These are phyloP conservation scores for Polymixis flavicincta DNA, from an alignment of 2,888 invertebrate genomes.

Conservation along the genomic window DNA sequence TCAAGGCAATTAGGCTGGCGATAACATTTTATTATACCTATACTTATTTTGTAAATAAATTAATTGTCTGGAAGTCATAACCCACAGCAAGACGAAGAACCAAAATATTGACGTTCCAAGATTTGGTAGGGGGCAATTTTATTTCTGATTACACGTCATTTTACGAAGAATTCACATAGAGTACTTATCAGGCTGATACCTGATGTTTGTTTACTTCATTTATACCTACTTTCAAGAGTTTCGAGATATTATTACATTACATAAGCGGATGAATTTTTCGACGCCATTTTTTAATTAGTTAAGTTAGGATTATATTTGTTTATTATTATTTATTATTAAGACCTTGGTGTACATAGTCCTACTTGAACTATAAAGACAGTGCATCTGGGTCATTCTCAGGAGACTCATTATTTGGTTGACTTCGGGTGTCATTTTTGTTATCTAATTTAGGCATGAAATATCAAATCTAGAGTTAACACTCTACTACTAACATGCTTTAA, in stretches of 20 bases:
- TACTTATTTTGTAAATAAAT: constrained; percentile 19
- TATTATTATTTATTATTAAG: too few species aligned
- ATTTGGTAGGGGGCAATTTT: constrained; percentile 30
- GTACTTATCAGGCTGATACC: constrained; percentile 24
- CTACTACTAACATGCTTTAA: too few species aligned
- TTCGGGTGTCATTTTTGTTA: too few species aligned
- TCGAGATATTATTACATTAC: background rate
- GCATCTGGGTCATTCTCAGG: too few species aligned
- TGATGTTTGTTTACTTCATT: constrained; percentile 46
- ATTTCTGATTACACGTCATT: constrained; percentile 30
- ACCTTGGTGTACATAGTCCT: too few species aligned
- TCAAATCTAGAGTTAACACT: too few species aligned
- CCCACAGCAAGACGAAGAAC: background rate
- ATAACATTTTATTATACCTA: background rate
- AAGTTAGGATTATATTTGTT: too few species aligned
- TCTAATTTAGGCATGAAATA: too few species aligned
- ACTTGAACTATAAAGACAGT: too few species aligned
- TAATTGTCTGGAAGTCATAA: constrained; percentile 3
- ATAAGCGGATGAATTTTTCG: too few species aligned
- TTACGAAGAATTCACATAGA: constrained; percentile 14
- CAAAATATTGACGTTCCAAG: constrained; percentile 40
- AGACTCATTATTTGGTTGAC: too few species aligned
- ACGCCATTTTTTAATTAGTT: too few species aligned
- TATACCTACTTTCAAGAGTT: constrained; percentile 12
- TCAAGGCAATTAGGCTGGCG: background rate